These are phyloP conservation scores for Elaphurus davidianus DNA, from an alignment of 2,113 vertebrate species.

Conservation along the genomic window DNA sequence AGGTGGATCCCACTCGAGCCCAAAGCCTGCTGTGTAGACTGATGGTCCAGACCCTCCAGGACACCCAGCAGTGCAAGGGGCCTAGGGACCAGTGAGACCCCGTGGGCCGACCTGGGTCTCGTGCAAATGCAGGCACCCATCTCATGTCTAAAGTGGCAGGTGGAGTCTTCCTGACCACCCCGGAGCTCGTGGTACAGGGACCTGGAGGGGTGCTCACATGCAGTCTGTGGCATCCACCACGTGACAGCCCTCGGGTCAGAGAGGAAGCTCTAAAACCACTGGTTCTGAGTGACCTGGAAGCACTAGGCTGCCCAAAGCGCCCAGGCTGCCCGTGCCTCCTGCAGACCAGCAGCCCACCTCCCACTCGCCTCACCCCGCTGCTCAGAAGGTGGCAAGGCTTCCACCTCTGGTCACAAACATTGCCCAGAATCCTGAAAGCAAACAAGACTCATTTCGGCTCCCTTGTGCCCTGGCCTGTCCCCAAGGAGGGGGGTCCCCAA, in stretches of 20 bases:
- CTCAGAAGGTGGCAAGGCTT: not conserved
- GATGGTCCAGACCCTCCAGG: not conserved
- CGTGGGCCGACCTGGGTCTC: not conserved
- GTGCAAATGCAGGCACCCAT: not conserved
- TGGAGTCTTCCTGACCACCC: not conserved
- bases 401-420: not conserved
- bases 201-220: not conserved
- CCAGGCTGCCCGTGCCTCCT: not conserved
- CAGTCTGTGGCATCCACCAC: too few species aligned
- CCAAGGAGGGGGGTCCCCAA: too few species aligned
- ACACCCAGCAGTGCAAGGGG: not conserved
- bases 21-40: fast-evolving
- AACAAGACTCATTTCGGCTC: too few species aligned
- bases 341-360: too few species aligned
- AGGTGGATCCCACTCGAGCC: fast-evolving
- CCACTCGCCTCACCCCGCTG: fast-evolving
- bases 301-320: not conserved
- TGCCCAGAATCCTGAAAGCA: not conserved
- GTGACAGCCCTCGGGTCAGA: not conserved
- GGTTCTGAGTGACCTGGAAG: not conserved
- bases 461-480: not conserved
- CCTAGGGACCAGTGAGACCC: not conserved
- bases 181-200: not conserved
- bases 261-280: not conserved
- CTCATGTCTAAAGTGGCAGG: fast-evolving